Base-by-base conservation (phyloP, 2,113 vertebrate genomes). In the Barnardius zonarius region DNA sequence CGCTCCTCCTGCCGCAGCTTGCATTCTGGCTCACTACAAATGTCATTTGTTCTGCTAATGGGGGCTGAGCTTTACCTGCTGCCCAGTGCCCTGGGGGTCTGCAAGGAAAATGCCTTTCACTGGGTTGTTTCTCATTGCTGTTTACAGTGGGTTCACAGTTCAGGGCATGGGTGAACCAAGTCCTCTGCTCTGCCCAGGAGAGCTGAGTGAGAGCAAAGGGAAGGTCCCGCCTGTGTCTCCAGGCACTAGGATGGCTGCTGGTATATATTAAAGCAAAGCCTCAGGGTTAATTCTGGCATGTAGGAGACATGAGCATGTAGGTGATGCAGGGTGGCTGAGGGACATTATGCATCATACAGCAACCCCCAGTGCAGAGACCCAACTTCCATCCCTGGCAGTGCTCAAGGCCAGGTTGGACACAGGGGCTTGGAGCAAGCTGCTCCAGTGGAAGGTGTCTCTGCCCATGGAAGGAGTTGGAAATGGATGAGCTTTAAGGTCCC, bases 171-270 rank as follows among this genome's bases (percentile, higher is more conserved):
- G 48, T 39, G 18, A 69, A 0, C 2, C 5, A 7, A 41, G 51
- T 3, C 57, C 70, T 27, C 48, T 30, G 74, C 74, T 49, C 7
- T 18, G 57, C 25, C 7, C 2, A 5, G 18, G 13, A 5, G 1
- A 23, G 83, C 8, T 33, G 70, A 43, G 59, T 0, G 12, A 9
- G 39, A 39, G 46, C 22, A 37, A 17, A 77, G 70, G 23, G 3
- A 48, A 69, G 41, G 27, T 8, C 6, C 43, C 18, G 14, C n/a
- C 7, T 7, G 8, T 10, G 12, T 5, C 68, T 30, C 10, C 37
- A 8, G 2, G 2, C 52, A 3, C 57, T 0, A 0, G 25, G 10
- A 6, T 2, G 28, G 68, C 72, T 12, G 46, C 5, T 11, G 86
- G 23, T 1, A 20, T 3, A 3, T 61, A 43, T 2, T 1, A 5